These are phyloP conservation scores for Zonotrichia leucophrys DNA, from an alignment of 2,113 vertebrate species.

Conservation along the genomic window DNA sequence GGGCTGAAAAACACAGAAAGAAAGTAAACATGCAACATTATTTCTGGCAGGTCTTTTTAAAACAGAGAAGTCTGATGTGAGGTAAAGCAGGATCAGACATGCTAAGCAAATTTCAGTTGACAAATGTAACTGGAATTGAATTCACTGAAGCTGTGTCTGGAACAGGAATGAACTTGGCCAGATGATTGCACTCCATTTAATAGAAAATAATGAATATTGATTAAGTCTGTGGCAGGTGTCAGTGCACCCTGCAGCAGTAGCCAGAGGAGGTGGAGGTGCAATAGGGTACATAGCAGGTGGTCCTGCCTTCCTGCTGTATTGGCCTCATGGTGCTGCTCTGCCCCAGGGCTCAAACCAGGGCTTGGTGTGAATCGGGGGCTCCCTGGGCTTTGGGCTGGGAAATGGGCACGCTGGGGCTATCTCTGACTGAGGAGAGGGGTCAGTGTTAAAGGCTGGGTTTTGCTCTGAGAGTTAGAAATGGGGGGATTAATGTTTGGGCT, in stretches of 20 bases:
- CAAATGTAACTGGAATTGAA: background rate
- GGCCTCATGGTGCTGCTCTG: background rate
- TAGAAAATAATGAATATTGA: background rate
- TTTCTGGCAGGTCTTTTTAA: background rate
- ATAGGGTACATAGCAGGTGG: accelerated
- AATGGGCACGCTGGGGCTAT: accelerated
- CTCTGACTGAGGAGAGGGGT: background rate
- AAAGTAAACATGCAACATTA: background rate
- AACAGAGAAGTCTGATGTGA: background rate
- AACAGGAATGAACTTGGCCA: background rate
- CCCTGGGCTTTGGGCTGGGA: accelerated
- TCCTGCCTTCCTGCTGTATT: background rate
- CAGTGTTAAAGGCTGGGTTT: background rate
- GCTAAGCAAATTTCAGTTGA: background rate
- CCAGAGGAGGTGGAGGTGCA: background rate
- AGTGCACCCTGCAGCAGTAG: background rate
- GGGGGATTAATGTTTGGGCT: background rate
- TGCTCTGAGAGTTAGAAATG: background rate
- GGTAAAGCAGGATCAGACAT: background rate
- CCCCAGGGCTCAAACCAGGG: background rate
- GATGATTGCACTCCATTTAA: background rate
- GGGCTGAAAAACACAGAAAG: background rate
- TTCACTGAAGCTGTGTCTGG: background rate
- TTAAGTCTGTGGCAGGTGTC: background rate
- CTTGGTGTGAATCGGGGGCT: background rate